These are phyloP conservation scores for Frankliniella fusca DNA, from an alignment of 2,888 invertebrate species.

Conservation along the genomic window DNA sequence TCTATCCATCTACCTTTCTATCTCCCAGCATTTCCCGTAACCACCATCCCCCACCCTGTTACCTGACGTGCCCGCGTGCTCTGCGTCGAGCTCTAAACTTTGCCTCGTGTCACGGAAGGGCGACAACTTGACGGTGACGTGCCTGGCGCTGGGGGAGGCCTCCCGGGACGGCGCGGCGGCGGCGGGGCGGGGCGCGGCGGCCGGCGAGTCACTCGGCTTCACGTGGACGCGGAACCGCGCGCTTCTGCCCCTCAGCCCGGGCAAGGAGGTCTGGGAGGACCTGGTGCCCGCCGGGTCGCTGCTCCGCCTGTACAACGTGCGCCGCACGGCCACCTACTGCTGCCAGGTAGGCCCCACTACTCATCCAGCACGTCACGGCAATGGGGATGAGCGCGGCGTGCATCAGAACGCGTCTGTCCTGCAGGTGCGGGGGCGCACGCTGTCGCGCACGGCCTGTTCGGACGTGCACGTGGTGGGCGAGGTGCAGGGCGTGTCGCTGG, in stretches of 20 bases:
- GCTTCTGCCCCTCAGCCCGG: conserved; percentile 66
- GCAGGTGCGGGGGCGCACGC: neutral
- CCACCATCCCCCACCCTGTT: neutral
- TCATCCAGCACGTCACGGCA: conserved; percentile 52
- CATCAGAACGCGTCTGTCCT: neutral
- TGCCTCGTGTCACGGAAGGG: conserved; percentile 50
- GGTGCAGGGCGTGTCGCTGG: neutral
- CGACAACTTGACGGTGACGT: conserved; percentile 64
- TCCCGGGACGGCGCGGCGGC: conserved; percentile 35
- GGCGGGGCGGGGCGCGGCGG: conserved; percentile 44
- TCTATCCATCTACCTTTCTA: no score
- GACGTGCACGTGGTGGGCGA: conserved; percentile 1
- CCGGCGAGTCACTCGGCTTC: conserved; percentile 62
- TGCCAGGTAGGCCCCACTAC: conserved; percentile 64
- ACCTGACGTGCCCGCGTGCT: neutral
- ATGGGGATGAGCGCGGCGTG: neutral
- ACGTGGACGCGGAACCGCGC: conserved; percentile 78
- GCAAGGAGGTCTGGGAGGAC: conserved; percentile 79
- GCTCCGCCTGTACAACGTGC: conserved; percentile 69
- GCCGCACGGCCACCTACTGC: conserved; percentile 58
- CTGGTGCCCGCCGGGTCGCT: conserved; percentile 74
- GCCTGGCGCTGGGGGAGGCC: conserved; percentile 61
- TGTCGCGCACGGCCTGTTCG: conserved; percentile 2
- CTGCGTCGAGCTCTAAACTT: neutral
- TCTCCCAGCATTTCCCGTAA: neutral